These are phyloP conservation scores for Lepus timidus DNA, from an alignment of 2,113 vertebrate genomes.

Conservation along the genomic window DNA sequence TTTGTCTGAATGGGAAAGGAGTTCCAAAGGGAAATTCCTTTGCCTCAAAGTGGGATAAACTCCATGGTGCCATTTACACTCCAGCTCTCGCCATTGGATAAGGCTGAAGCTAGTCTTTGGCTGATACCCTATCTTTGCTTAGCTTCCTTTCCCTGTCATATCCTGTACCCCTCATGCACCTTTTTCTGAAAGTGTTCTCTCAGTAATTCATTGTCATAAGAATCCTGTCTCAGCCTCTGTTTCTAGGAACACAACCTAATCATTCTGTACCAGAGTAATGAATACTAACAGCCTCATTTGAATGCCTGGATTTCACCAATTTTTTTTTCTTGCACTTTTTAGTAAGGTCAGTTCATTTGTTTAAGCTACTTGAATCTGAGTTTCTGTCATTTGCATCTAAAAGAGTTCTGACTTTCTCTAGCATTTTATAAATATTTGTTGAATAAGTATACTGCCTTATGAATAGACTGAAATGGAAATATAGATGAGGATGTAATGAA, in stretches of 20 bases:
- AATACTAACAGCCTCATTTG: background rate
- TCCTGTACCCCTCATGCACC: background rate
- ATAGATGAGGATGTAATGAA: background rate
- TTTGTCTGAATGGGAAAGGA: background rate
- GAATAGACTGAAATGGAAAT: constrained; percentile 35
- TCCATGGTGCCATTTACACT: constrained; percentile 17
- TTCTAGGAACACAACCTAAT: constrained; percentile 29
- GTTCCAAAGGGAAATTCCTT: background rate
- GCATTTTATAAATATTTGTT: constrained; percentile 36
- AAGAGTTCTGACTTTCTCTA: background rate
- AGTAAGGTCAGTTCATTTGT: constrained; percentile 27
- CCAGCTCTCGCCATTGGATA: background rate
- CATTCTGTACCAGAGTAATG: background rate
- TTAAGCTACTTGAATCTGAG: constrained; percentile 43
- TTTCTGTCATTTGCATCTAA: constrained; percentile 37
- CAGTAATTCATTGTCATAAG: background rate
- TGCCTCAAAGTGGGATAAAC: background rate
- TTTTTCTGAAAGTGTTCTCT: constrained; percentile 5
- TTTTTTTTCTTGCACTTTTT: constrained; percentile 1
- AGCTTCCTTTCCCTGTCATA: background rate
- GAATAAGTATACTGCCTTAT: constrained; percentile 49
- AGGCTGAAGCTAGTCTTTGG: background rate
- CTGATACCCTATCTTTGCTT: background rate
- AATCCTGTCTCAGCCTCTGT: background rate
- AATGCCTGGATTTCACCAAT: background rate